Evolutionary conservation across 2,113 vertebrate genomes (phyloP).

Genomic region (Oenanthe oenanthe): DNA sequence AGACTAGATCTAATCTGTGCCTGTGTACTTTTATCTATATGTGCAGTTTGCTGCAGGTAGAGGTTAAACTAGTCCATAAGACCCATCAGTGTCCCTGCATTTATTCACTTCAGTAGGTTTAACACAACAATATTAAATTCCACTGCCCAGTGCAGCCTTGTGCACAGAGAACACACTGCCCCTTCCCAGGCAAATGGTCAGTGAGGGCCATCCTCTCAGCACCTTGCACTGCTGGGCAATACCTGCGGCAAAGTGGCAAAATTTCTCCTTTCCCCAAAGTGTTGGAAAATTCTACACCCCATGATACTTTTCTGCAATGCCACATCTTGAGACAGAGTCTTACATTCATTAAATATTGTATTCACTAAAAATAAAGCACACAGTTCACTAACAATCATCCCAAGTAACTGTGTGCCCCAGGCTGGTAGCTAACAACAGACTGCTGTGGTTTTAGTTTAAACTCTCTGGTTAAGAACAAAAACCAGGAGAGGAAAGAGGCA

Average conservation of each 20-base stretch:
- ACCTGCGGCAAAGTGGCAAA: neutral
- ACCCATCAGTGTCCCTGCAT: neutral
- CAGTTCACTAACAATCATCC: neutral
- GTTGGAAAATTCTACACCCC: neutral
- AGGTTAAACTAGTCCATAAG: neutral
- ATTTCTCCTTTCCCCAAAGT: neutral
- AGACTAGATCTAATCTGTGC: neutral
- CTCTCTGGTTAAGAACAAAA: neutral
- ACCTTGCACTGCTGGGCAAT: neutral
- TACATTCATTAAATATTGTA: neutral
- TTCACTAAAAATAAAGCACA: neutral
- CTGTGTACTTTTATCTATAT: neutral
- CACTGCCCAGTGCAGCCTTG: neutral
- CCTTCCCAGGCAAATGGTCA: neutral
- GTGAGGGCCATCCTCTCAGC: fast-evolving
- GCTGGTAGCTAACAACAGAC: neutral
- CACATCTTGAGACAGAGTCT: neutral
- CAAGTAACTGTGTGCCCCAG: neutral
- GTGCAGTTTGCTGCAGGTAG: neutral
- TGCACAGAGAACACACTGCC: neutral
- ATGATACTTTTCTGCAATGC: neutral
- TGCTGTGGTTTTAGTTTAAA: neutral
- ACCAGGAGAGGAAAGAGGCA: neutral
- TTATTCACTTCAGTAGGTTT: neutral
- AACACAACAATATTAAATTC: neutral